Conservation (phyloP, 2,888 invertebrate genomes). For the Andrena bucephala region DNA sequence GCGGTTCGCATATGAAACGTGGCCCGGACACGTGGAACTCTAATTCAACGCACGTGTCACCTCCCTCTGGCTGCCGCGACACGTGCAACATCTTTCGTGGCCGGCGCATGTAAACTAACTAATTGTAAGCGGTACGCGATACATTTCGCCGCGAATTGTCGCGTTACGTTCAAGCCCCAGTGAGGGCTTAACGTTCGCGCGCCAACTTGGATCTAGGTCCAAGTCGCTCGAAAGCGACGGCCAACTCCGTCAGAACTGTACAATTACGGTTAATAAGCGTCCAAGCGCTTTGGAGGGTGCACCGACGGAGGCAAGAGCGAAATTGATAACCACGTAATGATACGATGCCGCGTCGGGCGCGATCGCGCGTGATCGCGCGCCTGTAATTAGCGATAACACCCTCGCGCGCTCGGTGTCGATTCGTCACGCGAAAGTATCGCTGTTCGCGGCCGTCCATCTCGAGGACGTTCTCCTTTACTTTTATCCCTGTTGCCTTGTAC, state of each 20-base stretch:
- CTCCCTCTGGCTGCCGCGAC: conserved; percentile 35
- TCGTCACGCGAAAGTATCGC: conserved; percentile 9
- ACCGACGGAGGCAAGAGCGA: conserved; percentile 12
- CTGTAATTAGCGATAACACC: conserved; percentile 45
- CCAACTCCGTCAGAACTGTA: background rate
- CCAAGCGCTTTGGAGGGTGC: background rate
- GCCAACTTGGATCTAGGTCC: background rate
- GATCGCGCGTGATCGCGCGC: conserved; percentile 1
- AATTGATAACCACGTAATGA: conserved; percentile 43
- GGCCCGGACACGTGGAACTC: conserved; percentile 48
- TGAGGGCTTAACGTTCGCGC: too few relatives aligned
- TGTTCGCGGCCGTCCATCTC: background rate
- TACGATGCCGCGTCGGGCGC: conserved; percentile 21
- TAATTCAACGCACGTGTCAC: conserved; percentile 68
- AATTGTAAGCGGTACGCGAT: conserved; percentile 50
- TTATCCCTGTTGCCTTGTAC: background rate
- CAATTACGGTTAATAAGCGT: conserved; percentile 29
- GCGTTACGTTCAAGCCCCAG: background rate
- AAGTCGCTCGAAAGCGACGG: conserved; percentile 3
- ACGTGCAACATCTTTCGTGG: conserved; percentile 61
- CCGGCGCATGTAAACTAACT: conserved; percentile 62
- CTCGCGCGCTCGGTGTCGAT: conserved; percentile 24
- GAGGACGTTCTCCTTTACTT: background rate
- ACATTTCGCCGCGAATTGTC: conserved; percentile 50
- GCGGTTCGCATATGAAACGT: conserved; percentile 54